Evolutionary conservation across 2,797 vertebrate species (phyloP), one percentile per base, ranked within the genome.

Genomic region (Amblyopsis hoosieri): DNA sequence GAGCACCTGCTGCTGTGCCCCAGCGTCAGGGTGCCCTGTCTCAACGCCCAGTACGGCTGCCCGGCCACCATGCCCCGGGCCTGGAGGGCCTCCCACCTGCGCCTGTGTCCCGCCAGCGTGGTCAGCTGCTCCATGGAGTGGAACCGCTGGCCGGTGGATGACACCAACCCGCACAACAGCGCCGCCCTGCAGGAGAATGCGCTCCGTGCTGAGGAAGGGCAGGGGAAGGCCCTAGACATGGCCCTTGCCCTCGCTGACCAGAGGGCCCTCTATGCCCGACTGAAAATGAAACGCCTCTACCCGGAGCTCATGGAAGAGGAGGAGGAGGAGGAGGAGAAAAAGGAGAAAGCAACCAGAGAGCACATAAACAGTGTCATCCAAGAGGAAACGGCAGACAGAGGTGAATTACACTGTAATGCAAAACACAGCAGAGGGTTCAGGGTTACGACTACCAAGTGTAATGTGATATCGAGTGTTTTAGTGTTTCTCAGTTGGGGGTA

Each of bases 51-150:
- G 2, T 97, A 94, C 0, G 97, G 98, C 71, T 99, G 98, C 76
- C 94, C 94, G 0, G 85, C 94, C 12, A 92, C 90, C 57, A 92
- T 99, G 93, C 84, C 92, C 54, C 96, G 96, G 59, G 95, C 91
- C 64, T 94, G 92, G 9, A 89, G 82, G 79, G 95, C 93, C 0
- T 92, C 93, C 60, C 98, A 99, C 78, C 92, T 99, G 49, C 90
- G 90, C 60, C 85, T 85, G 56, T 99, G 97, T 68, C 96, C 98
- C 0, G 96, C 97, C 83, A 99, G 98, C 0, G 84, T 97, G 42
- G 94, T 99, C 51, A 92, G 92, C 78, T 99, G 98, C 86, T 95
- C 96, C 0, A 95, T 99, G 96, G 97, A 98, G 63, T 99, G 97
- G 97, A 95, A 95, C 69, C 95, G 97, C 57, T 98, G 96, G 96